Percentiles rank a stretch among this genome's conserved stretches.
phyloP scores from a whole-genome alignment of 2,797 vertebrate species.

The Tangara arthus region DNA sequence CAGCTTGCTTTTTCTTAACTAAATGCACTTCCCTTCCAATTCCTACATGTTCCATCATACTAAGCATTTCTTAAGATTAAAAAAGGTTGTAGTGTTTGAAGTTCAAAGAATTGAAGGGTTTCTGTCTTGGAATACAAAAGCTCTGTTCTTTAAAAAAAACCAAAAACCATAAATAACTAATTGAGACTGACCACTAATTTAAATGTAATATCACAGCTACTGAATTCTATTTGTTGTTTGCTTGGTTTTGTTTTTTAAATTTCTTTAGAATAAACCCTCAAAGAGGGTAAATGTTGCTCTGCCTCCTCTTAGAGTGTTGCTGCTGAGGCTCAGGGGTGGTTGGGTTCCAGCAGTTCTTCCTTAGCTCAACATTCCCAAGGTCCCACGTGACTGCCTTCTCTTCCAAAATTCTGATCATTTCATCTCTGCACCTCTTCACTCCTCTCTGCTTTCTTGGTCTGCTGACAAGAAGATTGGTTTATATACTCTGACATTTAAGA shows the following conservation, averaged over 20 bases:
- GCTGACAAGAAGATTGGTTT: constrained; percentile 42
- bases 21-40: neutral
- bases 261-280: neutral
- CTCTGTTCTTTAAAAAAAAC: neutral
- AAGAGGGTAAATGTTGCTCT: neutral
- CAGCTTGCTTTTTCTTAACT: neutral
- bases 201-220: neutral
- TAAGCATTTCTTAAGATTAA: neutral
- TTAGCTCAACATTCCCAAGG: accelerated
- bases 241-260: accelerated
- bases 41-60: neutral
- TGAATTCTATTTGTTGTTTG: neutral
- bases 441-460: constrained; percentile 6
- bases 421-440: constrained; percentile 18
- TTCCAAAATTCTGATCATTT: neutral
- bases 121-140: neutral
- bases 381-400: neutral
- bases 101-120: neutral
- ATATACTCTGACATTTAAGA: constrained; percentile 57
- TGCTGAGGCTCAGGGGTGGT: neutral
- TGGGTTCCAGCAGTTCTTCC: neutral
- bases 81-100: neutral
- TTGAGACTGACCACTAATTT: neutral
- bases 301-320: neutral
- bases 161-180: neutral